These are phyloP conservation scores for Tachuris rubrigastra DNA, from an alignment of 2,113 vertebrate genomes.

Conservation along the genomic window DNA sequence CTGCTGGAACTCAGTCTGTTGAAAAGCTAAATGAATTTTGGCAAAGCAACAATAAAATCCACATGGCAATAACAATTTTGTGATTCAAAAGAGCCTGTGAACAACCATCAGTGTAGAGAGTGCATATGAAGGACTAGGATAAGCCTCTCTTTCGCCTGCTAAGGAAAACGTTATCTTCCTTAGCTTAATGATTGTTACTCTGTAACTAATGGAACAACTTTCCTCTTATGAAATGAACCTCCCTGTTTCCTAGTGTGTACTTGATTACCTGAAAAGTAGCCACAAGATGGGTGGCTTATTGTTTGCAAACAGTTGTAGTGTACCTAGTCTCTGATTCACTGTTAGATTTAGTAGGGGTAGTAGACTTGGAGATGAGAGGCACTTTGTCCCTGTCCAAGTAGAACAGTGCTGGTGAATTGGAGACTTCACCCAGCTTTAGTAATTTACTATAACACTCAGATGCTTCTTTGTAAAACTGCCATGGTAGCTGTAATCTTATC, in stretches of 20 bases:
- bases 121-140: not conserved
- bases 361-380: not conserved
- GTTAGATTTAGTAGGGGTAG: not conserved
- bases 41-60: slow-evolving; percentile 40
- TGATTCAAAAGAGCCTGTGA: not conserved
- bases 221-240: not conserved
- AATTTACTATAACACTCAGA: not conserved
- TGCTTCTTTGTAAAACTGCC: not conserved
- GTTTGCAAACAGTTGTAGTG: not conserved
- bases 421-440: not conserved
- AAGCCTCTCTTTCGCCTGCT: not conserved
- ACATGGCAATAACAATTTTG: not conserved
- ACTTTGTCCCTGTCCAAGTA: not conserved
- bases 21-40: slow-evolving; percentile 61
- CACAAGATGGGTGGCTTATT: not conserved
- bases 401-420: not conserved
- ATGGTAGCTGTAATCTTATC: not conserved
- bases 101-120: not conserved
- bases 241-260: not conserved
- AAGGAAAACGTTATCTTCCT: not conserved
- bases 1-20: slow-evolving; percentile 56
- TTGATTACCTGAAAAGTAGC: not conserved
- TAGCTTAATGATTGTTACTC: not conserved
- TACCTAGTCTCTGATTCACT: not conserved
- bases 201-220: not conserved